Conservation (phyloP, 2,113 vertebrate species). For the Symphodus melops region DNA sequence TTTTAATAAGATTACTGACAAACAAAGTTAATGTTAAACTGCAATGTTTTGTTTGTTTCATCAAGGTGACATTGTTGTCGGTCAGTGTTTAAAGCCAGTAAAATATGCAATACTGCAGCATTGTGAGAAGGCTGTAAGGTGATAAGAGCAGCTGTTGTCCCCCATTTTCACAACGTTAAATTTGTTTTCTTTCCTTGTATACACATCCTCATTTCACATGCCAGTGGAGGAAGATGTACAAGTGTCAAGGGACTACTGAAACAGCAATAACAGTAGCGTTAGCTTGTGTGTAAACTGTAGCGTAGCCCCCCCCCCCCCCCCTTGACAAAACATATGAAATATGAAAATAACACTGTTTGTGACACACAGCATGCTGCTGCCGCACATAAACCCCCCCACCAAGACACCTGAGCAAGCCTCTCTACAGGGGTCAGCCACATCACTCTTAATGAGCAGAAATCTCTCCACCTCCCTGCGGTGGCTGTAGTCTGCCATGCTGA, state of each 20-base stretch:
- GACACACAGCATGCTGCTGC: conserved; percentile 68
- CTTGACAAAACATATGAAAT: conserved; percentile 52
- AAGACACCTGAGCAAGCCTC: conserved; percentile 78
- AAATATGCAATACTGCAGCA: conserved; percentile 21
- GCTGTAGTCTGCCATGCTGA: conserved; percentile 43
- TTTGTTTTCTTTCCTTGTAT: conserved; percentile 66
- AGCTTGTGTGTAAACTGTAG: conserved; percentile 64
- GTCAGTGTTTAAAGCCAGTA: background rate
- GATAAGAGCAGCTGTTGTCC: conserved; percentile 60
- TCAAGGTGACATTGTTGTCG: background rate
- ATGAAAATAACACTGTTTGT: conserved; percentile 74
- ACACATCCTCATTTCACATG: conserved; percentile 54
- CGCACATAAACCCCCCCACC: conserved; percentile 53
- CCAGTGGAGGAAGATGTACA: conserved; percentile 57
- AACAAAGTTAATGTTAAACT: background rate
- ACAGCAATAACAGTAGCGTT: conserved; percentile 74
- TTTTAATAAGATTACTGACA: background rate
- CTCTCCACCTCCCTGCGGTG: conserved; percentile 47
- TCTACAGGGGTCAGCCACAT: conserved; percentile 70
- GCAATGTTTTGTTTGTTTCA: background rate
- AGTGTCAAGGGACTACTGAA: conserved; percentile 77
- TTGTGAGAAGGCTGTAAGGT: conserved; percentile 22
- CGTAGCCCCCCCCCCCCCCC: too few species aligned
- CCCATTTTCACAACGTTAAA: conserved; percentile 46
- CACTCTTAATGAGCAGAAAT: conserved; percentile 70